Evolutionary conservation across 2,888 invertebrate species (phyloP), one percentile per base, ranked within the genome.

Genomic region (Lycia hirtaria): DNA sequence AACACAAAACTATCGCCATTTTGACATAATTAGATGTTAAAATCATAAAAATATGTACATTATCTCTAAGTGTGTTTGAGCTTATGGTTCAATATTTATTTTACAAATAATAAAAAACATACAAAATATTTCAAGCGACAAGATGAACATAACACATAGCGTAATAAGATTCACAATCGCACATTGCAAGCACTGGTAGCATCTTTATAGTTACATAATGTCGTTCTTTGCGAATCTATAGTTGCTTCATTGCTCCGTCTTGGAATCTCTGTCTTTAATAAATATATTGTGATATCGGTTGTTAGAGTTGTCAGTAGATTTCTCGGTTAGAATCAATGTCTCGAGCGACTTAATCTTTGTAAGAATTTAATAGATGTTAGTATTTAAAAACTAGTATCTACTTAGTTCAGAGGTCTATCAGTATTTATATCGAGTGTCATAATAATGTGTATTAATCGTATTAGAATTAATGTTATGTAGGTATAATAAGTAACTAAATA

Each of bases 221-320:
- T 49, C 52, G 20, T 50, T 52, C 37, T 61, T 58, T 44, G 48
- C 56, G 26, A 51, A 52, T 26, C 30, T 33, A 43, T 52, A 47
- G 53, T 62, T 65, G 56, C 43, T 47, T 37, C 26, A 19, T 15
- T 20, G 32, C 45, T 45, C 80, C 82, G 84, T 80, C 75, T 76
- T 76, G 72, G 65, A 69, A 75, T 83, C 71, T 79, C 69, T 68
- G 64, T 79, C 65, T 76, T 75, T 78, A 75, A 81, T 88, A 85
- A 83, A 77, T 78, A 83, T 83, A 86, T 84, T 88, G 88, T 88
- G 87, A 88, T 89, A 88, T 84, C 84, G 79, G 83, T 78, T 83
- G 78, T 78, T 87, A 86, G 82, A 79, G 73, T 68, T 68, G 72
- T 78, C 22, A 43, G 54, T 61, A 55, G 62, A 50, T 37, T 69